Evolutionary conservation across 1,140 invertebrate genomes (phyloP).

Genomic region (Triops longicaudatus): DNA sequence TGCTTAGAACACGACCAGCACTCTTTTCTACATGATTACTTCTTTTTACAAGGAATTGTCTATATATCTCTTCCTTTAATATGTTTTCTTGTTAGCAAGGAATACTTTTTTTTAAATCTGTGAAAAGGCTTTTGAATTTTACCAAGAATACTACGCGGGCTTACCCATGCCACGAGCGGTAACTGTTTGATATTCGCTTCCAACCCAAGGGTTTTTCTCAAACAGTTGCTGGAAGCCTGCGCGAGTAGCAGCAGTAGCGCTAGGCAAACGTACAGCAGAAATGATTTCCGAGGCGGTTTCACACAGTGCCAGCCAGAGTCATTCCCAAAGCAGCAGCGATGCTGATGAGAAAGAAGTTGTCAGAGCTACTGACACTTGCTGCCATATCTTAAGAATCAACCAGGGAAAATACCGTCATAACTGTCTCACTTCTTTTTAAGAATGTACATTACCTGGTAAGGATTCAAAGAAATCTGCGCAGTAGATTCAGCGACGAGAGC

Average conservation of each 20-base stretch:
- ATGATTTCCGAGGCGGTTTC: constrained; percentile 49
- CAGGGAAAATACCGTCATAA: too few species aligned
- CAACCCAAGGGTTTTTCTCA: constrained; percentile 39
- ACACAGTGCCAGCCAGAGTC: background rate
- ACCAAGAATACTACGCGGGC: too few species aligned
- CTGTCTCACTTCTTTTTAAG: too few species aligned
- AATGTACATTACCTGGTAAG: background rate
- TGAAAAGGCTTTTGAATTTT: too few species aligned
- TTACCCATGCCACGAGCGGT: constrained; percentile 47
- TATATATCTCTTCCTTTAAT: too few species aligned
- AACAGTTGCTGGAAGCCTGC: background rate
- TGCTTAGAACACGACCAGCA: too few species aligned
- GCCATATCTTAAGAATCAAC: constrained; percentile 16
- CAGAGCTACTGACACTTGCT: constrained; percentile 31
- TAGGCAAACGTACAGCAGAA: constrained; percentile 45
- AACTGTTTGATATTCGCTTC: constrained; percentile 46
- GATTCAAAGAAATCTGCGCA: background rate
- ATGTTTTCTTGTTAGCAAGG: too few species aligned
- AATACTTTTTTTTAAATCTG: too few species aligned
- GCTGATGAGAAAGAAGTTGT: constrained; percentile 52
- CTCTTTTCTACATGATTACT: too few species aligned
- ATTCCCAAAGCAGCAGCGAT: too few species aligned
- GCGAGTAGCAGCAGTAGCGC: background rate
- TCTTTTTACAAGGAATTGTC: too few species aligned
- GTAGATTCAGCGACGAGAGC: background rate